Percentiles rank a stretch among this genome's conserved stretches.
phyloP scores from a whole-genome alignment of 2,888 invertebrate genomes.

The Drosophila limbata region DNA sequence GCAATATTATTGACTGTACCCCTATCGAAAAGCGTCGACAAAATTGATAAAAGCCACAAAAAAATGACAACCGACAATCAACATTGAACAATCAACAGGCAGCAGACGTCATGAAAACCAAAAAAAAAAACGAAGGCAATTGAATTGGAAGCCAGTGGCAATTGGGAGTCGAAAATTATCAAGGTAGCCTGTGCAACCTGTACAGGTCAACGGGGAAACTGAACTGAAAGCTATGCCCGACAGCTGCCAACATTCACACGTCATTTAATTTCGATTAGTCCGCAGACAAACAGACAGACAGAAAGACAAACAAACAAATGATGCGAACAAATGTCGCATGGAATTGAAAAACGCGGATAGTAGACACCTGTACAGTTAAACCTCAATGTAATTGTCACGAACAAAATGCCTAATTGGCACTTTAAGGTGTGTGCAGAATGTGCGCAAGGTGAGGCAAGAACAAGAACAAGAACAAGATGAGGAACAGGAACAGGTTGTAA shows the following conservation, averaged over 20 bases:
- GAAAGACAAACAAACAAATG: constrained; percentile 42
- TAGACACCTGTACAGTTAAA: constrained; percentile 39
- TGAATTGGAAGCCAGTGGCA: constrained; percentile 55
- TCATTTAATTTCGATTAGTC: constrained; percentile 85
- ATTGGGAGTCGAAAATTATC: constrained; percentile 58
- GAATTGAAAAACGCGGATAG: constrained; percentile 8
- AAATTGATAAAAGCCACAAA: constrained; percentile 74
- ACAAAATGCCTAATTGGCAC: constrained; percentile 83
- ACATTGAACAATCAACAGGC: constrained; percentile 37
- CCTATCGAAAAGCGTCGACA: constrained; percentile 55
- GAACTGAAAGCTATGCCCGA: constrained; percentile 62
- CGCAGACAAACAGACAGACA: constrained; percentile 32
- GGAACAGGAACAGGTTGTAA: not conserved
- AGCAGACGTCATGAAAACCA: constrained; percentile 32
- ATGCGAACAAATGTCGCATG: constrained; percentile 45
- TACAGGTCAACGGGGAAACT: constrained; percentile 27
- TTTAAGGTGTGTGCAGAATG: constrained; percentile 32
- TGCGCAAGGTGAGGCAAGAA: not conserved
- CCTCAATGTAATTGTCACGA: constrained; percentile 63
- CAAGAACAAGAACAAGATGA: not conserved
- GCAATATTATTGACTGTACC: constrained; percentile 20
- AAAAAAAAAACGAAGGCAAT: constrained; percentile 48
- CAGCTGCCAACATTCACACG: constrained; percentile 85
- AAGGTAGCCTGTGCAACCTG: constrained; percentile 17
- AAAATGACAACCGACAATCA: constrained; percentile 48